These are phyloP conservation scores for Acromyrmex echinatior DNA, from an alignment of 1,140 invertebrate genomes.

Conservation along the genomic window DNA sequence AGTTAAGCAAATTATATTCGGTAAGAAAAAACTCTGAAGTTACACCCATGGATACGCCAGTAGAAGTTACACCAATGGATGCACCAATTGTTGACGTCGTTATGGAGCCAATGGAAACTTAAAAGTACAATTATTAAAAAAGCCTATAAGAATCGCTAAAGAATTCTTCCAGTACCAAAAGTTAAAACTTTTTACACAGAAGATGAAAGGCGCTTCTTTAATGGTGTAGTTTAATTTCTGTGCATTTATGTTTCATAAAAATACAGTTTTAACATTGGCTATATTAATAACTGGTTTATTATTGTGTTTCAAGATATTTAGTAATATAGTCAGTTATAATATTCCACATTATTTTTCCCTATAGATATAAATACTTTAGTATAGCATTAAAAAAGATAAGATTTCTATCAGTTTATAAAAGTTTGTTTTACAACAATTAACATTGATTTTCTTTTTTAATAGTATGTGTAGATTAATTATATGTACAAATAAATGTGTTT, in stretches of 20 bases:
- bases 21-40: slow-evolving; percentile 84
- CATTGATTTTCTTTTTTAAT: background rate
- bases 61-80: slow-evolving; percentile 78
- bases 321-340: background rate
- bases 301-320: slow-evolving; percentile 6
- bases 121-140: slow-evolving; percentile 77
- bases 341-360: background rate
- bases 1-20: slow-evolving; percentile 87
- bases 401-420: slow-evolving; percentile 28
- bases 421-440: slow-evolving; percentile 35
- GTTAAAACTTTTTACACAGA: slow-evolving; percentile 29
- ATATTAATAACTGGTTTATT: background rate
- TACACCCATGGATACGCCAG: slow-evolving; percentile 80
- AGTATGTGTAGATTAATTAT: slow-evolving; percentile 13
- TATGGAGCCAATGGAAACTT: slow-evolving; percentile 86
- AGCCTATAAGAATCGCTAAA: slow-evolving; percentile 21
- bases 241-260: background rate
- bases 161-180: slow-evolving; percentile 67
- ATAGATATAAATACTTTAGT: background rate
- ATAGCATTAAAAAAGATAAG: background rate
- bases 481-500: slow-evolving; percentile 28
- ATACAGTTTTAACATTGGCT: slow-evolving; percentile 14
- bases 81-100: slow-evolving; percentile 77
- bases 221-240: background rate
- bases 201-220: slow-evolving; percentile 26